phyloP scores from a whole-genome alignment of 2,797 vertebrate species.

The Peromyscus eremicus region DNA sequence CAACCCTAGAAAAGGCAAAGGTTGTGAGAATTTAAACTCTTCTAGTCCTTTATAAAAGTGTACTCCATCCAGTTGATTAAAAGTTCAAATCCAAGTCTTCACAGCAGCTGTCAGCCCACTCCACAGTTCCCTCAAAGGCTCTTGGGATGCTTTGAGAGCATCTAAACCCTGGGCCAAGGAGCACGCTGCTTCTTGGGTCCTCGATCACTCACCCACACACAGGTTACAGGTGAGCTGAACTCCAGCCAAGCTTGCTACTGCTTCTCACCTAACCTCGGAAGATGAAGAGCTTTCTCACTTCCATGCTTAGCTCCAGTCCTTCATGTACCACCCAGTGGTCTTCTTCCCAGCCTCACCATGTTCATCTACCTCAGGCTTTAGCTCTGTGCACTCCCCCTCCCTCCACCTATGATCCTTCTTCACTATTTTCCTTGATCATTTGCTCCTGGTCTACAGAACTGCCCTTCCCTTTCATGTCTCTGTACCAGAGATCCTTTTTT shows the following conservation, averaged over 20 bases:
- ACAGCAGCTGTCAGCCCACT: not conserved
- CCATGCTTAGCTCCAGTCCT: not conserved
- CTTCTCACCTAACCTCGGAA: not conserved
- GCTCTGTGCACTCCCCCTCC: not conserved
- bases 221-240: not conserved
- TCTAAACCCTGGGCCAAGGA: not conserved
- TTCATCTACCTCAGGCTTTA: not conserved
- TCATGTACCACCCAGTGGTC: not conserved
- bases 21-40: not conserved
- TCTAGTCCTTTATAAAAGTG: not conserved
- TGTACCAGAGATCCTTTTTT: not conserved
- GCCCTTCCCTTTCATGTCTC: not conserved
- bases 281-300: not conserved
- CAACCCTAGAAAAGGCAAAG: not conserved
- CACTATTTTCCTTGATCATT: not conserved
- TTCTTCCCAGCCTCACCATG: not conserved
- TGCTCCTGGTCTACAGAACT: not conserved
- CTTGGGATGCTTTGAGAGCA: not conserved
- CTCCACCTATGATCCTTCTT: not conserved
- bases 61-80: not conserved
- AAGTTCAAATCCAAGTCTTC: constrained; percentile 12
- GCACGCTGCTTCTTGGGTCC: not conserved
- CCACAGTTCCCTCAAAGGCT: not conserved
- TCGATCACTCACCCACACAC: not conserved
- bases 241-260: not conserved